Evolutionary conservation across 92 coral and sea anemone genomes (phyloP).

Genomic region (Epizoanthus scotinus): DNA sequence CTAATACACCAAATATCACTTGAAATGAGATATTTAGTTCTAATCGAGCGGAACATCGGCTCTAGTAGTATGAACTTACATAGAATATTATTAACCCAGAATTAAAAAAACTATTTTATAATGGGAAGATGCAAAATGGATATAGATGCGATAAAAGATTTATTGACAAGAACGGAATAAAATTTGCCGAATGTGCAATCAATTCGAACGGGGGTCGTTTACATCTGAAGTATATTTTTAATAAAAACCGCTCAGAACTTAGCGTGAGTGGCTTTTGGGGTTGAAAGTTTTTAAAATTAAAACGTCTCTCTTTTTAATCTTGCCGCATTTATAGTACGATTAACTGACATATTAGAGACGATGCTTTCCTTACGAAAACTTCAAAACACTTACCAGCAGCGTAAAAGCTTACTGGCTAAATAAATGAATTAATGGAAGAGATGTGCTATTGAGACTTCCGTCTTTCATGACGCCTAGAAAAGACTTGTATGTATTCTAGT

Average conservation of each 20-base stretch:
- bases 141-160: too few species aligned
- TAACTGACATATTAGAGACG: slow-evolving; percentile 15
- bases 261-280: slow-evolving; percentile 22
- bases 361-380: slow-evolving; percentile 1
- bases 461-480: slow-evolving; percentile 32
- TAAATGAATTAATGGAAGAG: slow-evolving; percentile 11
- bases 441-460: slow-evolving; percentile 31
- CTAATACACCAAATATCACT: slow-evolving; percentile 4
- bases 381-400: slow-evolving; percentile 30
- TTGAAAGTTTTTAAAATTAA: slow-evolving; percentile 12
- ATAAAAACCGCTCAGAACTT: neutral
- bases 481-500: neutral
- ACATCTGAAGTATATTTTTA: neutral
- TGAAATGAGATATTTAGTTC: neutral
- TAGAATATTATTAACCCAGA: neutral
- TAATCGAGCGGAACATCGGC: neutral
- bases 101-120: neutral
- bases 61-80: neutral
- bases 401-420: neutral
- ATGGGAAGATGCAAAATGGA: neutral
- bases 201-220: neutral
- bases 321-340: slow-evolving; percentile 25
- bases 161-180: too few species aligned
- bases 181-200: too few species aligned
- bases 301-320: slow-evolving; percentile 29